Evolutionary conservation across 30 jellyfish, hydroid and myxozoan genomes (phyloP), one percentile per base, ranked within the genome.

Genomic region (Calvadosia cruxmelitensis): DNA sequence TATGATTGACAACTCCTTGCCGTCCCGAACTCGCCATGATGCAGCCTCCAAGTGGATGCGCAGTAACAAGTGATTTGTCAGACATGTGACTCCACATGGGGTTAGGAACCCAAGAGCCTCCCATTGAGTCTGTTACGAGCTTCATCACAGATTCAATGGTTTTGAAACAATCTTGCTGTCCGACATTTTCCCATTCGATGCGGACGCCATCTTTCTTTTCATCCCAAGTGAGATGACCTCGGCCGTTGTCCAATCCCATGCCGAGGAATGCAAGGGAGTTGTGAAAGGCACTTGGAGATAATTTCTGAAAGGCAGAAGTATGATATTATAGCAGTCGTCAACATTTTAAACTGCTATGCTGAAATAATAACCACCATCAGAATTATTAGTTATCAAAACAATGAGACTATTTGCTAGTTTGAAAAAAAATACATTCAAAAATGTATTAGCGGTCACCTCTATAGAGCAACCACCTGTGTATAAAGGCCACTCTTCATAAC

Each of bases 31-130:
- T 72, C 2, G 72, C 94, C 94, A 81, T 81, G 1, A 84, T 76
- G 51, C 94, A 81, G 12, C 94, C 94, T 1, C 94, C 94, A 27
- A 81, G 73, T 0, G 94, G 94, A 53, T 81, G 94, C 0, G 69
- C 94, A 51, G 94, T 73, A 0, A 74, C 51, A 26, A 81, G 70
- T 51, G 72, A 75, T 32, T 74, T 81, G 42, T 73, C 83, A 28
- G 74, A 50, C 2, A 69, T 36, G 12, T 51, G 48, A 26, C 83
- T 23, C 87, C 87, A 81, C 26, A 69, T 72, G 0, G 94, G 94
- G 34, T 81, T 81, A 65, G 31, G 51, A 10, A 81, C 69, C 28
- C 20, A 74, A 23, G 94, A 70, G 13, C 94, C 94, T 3, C 82
- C 86, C 26, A 81, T 29, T 42, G 66, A 67, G 13, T 64, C 36